Conservation (phyloP, 2,113 vertebrate species). For the Blennius ocellaris region DNA sequence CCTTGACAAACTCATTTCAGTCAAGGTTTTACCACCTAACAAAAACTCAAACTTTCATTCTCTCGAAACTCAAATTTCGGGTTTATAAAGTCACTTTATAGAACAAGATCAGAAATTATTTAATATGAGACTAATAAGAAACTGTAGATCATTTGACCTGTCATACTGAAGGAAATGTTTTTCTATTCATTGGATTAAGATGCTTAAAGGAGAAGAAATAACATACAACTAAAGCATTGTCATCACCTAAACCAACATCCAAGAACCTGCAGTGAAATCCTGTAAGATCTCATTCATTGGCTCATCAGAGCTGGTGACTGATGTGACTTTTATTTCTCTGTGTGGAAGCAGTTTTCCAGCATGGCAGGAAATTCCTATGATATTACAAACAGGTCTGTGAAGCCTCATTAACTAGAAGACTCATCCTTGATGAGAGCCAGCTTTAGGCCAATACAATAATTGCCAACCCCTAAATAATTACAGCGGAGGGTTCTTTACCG, state of each 20-base stretch:
- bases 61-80: too few relatives aligned
- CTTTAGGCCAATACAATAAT: slow-evolving; percentile 69
- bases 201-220: not conserved
- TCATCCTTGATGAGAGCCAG: slow-evolving; percentile 63
- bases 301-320: not conserved
- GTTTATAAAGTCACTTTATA: too few relatives aligned
- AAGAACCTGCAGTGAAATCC: too few relatives aligned
- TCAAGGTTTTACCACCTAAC: too few relatives aligned
- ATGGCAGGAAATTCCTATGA: slow-evolving; percentile 32
- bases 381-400: slow-evolving; percentile 53
- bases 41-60: too few relatives aligned
- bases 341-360: slow-evolving; percentile 1
- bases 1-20: too few relatives aligned
- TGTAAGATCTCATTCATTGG: not conserved
- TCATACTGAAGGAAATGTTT: slow-evolving; percentile 7
- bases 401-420: slow-evolving; percentile 58
- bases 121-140: too few relatives aligned
- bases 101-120: too few relatives aligned
- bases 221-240: slow-evolving; percentile 8
- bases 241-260: not conserved
- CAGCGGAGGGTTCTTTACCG: slow-evolving; percentile 53
- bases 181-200: not conserved
- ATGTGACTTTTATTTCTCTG: not conserved
- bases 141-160: too few relatives aligned
- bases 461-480: slow-evolving; percentile 71